phyloP scores from a whole-genome alignment of 2,888 invertebrate species.

The Acrocyrtus sp. region DNA sequence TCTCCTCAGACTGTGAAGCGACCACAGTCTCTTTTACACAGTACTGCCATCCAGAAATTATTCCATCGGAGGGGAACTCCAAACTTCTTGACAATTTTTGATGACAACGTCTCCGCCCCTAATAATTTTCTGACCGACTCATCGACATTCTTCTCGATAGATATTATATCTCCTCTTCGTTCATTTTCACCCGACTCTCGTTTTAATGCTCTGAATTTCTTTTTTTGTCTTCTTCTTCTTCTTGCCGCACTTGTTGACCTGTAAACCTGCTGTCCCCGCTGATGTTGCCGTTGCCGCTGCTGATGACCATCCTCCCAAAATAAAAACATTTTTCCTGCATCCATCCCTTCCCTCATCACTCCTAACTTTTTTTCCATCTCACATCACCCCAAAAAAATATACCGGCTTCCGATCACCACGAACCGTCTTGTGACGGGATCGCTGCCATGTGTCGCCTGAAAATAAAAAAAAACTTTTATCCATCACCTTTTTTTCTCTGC shows the following conservation, averaged over 20 bases:
- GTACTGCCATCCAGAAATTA: too few relatives aligned
- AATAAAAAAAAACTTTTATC: too few relatives aligned
- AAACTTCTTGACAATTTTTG: too few relatives aligned
- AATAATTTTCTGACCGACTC: too few relatives aligned
- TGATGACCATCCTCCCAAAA: neutral
- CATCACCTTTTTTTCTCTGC: too few relatives aligned
- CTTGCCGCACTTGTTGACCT: conserved; percentile 38
- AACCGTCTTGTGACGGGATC: too few relatives aligned
- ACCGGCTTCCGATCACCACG: conserved; percentile 9
- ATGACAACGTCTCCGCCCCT: too few relatives aligned
- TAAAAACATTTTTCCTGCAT: neutral
- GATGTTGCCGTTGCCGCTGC: conserved; percentile 23
- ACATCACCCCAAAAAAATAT: neutral
- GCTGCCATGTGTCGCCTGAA: too few relatives aligned
- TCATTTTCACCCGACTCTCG: neutral
- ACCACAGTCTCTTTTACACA: too few relatives aligned
- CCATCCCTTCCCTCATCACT: neutral
- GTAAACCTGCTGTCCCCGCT: conserved; percentile 36
- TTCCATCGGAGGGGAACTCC: too few relatives aligned
- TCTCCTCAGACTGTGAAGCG: too few relatives aligned
- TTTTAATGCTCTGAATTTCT: neutral
- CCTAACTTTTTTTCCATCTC: conserved; percentile 11
- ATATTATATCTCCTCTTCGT: conserved; percentile 9
- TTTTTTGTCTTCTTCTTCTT: conserved; percentile 20
- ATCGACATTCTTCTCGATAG: too few relatives aligned